These are phyloP conservation scores for Argyrosomus regius DNA, from an alignment of 2,797 vertebrate genomes.

Conservation along the genomic window DNA sequence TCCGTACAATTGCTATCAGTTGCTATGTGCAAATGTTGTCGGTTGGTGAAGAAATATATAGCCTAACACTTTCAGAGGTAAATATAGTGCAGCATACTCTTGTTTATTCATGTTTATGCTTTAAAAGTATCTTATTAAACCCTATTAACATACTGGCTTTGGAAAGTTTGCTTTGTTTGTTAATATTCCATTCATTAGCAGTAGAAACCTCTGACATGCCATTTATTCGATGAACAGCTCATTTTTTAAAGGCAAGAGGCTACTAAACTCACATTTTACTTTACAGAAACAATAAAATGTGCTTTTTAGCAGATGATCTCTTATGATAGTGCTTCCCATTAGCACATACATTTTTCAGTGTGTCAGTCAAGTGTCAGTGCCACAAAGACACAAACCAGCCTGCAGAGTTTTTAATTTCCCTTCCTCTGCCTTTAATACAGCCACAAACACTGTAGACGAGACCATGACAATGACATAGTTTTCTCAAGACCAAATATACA, in stretches of 20 bases:
- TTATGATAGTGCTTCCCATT: background rate
- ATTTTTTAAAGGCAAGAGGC: background rate
- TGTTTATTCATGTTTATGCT: background rate
- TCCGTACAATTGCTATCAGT: background rate
- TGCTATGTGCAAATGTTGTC: background rate
- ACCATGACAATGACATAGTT: background rate
- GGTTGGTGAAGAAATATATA: background rate
- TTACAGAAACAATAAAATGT: background rate
- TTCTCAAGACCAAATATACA: background rate
- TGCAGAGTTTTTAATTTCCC: background rate
- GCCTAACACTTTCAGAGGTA: background rate
- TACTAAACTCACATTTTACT: slow-evolving; percentile 6
- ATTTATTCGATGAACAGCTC: background rate
- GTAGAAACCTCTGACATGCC: background rate
- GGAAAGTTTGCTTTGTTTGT: background rate
- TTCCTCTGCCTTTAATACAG: background rate
- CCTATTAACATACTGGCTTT: background rate
- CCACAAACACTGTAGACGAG: too few relatives aligned
- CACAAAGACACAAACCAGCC: slow-evolving; percentile 6
- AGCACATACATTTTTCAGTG: background rate
- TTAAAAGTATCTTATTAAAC: background rate
- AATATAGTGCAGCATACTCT: background rate
- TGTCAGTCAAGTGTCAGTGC: background rate
- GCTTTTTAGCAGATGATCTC: slow-evolving; percentile 6
- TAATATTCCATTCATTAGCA: background rate